A percentile compares a stretch with the other conserved stretches of the same genome.
These are phyloP conservation scores for Pharmacophagus antenor DNA, from an alignment of 2,888 invertebrate species.

Conservation along the genomic window DNA sequence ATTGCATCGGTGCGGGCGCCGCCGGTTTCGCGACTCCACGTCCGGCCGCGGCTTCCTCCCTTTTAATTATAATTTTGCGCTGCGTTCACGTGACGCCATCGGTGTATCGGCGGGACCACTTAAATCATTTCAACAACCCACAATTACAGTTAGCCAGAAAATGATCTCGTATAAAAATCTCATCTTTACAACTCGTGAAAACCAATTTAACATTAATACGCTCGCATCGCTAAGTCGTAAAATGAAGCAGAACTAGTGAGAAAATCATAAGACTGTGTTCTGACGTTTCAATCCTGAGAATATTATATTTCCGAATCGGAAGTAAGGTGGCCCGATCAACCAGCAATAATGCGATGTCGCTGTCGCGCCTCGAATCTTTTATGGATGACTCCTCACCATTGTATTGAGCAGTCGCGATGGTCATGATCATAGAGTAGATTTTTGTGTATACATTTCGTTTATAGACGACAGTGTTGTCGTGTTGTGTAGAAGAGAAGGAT, in stretches of 20 bases:
- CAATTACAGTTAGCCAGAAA: conserved; percentile 34
- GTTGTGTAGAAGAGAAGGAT: conserved; percentile 47
- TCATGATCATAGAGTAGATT: conserved; percentile 33
- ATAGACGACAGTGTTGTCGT: conserved; percentile 44
- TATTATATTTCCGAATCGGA: conserved; percentile 80
- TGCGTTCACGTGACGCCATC: conserved; percentile 47
- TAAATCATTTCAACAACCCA: conserved; percentile 26
- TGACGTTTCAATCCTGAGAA: conserved; percentile 67
- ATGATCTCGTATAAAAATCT: conserved; percentile 24
- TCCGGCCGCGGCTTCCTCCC: conserved; percentile 71
- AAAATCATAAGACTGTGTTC: conserved; percentile 61
- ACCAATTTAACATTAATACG: conserved; percentile 42
- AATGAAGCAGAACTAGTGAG: conserved; percentile 57
- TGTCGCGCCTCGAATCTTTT: conserved; percentile 75
- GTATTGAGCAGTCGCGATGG: conserved; percentile 32
- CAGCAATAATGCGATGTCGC: conserved; percentile 75
- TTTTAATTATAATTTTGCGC: conserved; percentile 69
- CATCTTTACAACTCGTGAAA: conserved; percentile 15
- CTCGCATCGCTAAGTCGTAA: conserved; percentile 50
- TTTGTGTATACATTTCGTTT: conserved; percentile 57
- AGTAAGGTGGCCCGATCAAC: conserved; percentile 74
- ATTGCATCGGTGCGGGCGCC: conserved; percentile 68
- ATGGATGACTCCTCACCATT: conserved; percentile 54
- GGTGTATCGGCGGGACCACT: conserved; percentile 29
- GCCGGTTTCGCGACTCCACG: conserved; percentile 58